Evolutionary conservation across 2,797 vertebrate species (phyloP).

Genomic region (Rousettus madagascariensis): DNA sequence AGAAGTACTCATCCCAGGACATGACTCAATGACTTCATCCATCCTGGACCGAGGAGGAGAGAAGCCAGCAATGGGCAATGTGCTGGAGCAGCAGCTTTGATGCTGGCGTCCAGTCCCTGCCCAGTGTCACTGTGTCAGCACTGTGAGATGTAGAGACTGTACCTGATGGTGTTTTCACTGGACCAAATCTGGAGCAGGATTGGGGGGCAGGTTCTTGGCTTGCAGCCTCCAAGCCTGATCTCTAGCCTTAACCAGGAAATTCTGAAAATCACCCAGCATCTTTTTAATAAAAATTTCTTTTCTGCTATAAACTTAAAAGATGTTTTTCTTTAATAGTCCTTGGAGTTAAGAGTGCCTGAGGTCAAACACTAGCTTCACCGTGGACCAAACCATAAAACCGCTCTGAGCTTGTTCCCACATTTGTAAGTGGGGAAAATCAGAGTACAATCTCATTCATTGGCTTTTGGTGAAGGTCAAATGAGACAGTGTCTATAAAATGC

Average conservation of each 20-base stretch:
- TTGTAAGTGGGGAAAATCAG: not conserved
- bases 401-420: not conserved
- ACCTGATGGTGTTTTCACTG: not conserved
- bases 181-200: not conserved
- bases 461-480: not conserved
- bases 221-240: not conserved
- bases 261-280: not conserved
- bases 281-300: conserved; percentile 9
- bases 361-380: not conserved
- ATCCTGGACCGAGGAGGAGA: not conserved
- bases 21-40: not conserved
- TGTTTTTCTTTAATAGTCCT: not conserved
- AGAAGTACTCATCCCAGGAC: not conserved
- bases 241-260: not conserved
- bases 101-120: rapidly evolving
- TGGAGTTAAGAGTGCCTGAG: not conserved
- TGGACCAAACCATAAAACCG: not conserved
- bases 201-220: not conserved
- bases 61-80: not conserved
- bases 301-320: not conserved
- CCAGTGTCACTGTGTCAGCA: not conserved
- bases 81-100: not conserved
- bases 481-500: not conserved
- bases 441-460: not conserved
- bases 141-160: too few relatives aligned